These are phyloP conservation scores for Ceratoteleas bidentatus DNA, from an alignment of 1,140 invertebrate genomes.

Conservation along the genomic window DNA sequence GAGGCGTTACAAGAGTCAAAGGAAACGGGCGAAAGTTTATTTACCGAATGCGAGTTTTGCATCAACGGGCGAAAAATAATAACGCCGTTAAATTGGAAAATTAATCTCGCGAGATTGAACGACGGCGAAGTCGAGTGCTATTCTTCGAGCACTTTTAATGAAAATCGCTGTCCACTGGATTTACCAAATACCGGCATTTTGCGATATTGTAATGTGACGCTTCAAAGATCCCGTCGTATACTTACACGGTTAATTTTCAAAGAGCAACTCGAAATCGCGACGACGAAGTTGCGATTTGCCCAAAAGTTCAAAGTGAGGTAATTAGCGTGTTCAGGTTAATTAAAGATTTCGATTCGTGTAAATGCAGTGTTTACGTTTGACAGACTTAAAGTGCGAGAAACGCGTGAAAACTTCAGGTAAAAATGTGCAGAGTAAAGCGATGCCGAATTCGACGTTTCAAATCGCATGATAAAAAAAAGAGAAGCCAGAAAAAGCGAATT, in stretches of 20 bases:
- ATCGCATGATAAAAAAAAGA: too few relatives aligned
- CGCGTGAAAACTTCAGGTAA: too few relatives aligned
- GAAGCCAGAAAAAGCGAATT: too few relatives aligned
- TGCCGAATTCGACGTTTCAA: too few relatives aligned
- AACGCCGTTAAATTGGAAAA: background rate
- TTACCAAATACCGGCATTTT: background rate
- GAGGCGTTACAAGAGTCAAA: background rate
- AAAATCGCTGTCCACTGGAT: background rate
- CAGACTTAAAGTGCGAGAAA: too few relatives aligned
- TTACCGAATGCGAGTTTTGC: background rate
- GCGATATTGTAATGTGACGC: background rate
- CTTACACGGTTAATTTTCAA: background rate
- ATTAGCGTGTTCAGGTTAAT: too few relatives aligned
- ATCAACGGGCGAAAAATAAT: background rate
- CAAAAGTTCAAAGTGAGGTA: too few relatives aligned
- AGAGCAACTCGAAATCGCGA: background rate
- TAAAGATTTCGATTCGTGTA: too few relatives aligned
- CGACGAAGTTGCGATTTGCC: background rate
- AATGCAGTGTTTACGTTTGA: too few relatives aligned
- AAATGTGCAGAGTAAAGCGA: too few relatives aligned
- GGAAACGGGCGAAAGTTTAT: background rate
- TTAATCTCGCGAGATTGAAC: background rate
- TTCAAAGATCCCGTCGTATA: background rate
- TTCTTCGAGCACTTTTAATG: background rate
- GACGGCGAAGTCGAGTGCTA: background rate